Base-by-base conservation (phyloP, 2,113 vertebrate genomes). In the Hippocampus barbouri region DNA sequence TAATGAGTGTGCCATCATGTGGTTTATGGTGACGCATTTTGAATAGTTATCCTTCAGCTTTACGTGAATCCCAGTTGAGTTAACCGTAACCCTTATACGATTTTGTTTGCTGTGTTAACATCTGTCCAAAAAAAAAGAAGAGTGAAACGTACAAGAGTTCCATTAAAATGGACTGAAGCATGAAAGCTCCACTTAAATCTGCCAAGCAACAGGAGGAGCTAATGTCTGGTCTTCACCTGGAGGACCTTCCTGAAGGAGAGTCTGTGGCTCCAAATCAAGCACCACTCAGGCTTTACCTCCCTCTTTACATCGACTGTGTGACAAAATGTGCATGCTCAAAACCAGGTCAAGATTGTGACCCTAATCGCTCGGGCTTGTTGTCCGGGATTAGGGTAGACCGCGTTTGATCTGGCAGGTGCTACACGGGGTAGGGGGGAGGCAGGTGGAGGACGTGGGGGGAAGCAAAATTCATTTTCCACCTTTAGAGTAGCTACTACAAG, bases 371-470 rank as follows among this genome's bases (percentile, higher is more conserved):
- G 53, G 75, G 66, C 66, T 75, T 86, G 81, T 84, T 87, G 77
- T 61, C 71, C 69, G 81, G 81, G 85, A 88, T 88, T 86, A 90
- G 73, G 59, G 75, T 23, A 69, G 84, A 79, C 74, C 75, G 73
- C 65, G 70, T 87, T 86, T 90, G 83, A 90, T 88, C 85, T 86
- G 85, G 77, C 86, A 89, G 85, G 85, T 88, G 83, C 83, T 84
- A 87, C 75, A 70, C 11, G 1, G 67, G 70, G 3, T 64, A 67
- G 71, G 70, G 70, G 57, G 70, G 66, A 54, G 51, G 54, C 63
- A 11, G 54, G 54, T 65, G 79, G 66, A 69, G 69, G 51, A 79
- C 34, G 25, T 30, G n/a, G 69, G 56, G 56, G 64, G 43, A 66
- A 27, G 70, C 69, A 49, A 73, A 62, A 74, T 77, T 79, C 72